Base-by-base conservation (phyloP, 2,888 invertebrate genomes). In the Falcaria lacertinaria region DNA sequence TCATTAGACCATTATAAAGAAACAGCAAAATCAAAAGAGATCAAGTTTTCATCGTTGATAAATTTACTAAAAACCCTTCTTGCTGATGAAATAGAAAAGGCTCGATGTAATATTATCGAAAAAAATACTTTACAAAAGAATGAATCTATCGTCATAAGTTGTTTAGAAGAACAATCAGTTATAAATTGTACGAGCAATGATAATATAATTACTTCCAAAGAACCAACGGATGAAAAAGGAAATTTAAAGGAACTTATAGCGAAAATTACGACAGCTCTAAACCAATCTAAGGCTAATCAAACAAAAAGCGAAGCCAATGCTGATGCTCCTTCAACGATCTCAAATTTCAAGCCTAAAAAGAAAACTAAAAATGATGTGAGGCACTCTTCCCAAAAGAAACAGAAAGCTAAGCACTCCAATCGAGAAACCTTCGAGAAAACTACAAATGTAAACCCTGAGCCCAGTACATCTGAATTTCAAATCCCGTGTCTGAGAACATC, bases 401-500 rank as follows among this genome's bases (percentile, higher is more conserved):
- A 19, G 5, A 35, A 19, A 19, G 19, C 6, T 39, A 15, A 47
- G n/a, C 19, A 44, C 17, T 32, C 16, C 39, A 25, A 38, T 43
- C 8, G 14, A 43, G 14, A 35, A 34, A 16, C 7, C 39, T 46
- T 8, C 34, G 42, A 7, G n/a, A 2, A 8, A n/a, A 6, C 34
- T 15, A 1, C 14, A 22, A 15, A 39, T 14, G 5, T 38, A 34
- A 41, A 48, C 36, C 41, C 50, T 42, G 50, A 16, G 3, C 8
- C 50, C 1, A 55, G 41, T 2, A 2, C 6, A 0, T 25, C 50
- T 56, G 54, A 43, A 15, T 73, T 75, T 43, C 60, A 57, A 43
- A 69, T 76, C 33, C 75, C 75, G n/a, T 76, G 69, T 43, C 68
- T 68, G 39, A 54, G 44, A 58, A 74, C 74, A 15, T 55, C 64